Percentiles rank a stretch among this genome's conserved stretches.
phyloP scores from a whole-genome alignment of 2,113 vertebrate species.

The Alces alces region DNA sequence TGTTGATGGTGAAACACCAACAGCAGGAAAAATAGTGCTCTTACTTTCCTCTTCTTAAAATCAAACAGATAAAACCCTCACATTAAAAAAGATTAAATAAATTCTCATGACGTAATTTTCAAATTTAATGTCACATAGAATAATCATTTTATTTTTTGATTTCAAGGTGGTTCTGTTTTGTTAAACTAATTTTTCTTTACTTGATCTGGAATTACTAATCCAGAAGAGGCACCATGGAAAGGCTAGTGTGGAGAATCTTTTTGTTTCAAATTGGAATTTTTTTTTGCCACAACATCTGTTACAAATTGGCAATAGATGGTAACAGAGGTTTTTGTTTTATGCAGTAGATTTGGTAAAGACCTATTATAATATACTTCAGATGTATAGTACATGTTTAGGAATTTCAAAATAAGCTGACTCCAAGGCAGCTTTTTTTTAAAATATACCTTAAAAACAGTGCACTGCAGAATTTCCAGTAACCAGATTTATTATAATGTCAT shows the following conservation, averaged over 20 bases:
- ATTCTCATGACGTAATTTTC: not conserved
- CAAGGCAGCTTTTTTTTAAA: conserved; percentile 22
- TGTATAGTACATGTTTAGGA: not conserved
- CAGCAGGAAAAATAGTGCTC: not conserved
- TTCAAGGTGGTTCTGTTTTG: not conserved
- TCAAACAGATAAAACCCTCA: not conserved
- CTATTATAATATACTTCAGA: not conserved
- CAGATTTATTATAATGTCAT: conserved; percentile 44
- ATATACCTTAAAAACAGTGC: not conserved
- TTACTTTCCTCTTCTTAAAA: not conserved
- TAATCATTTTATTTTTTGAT: not conserved
- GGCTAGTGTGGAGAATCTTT: not conserved
- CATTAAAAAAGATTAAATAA: not conserved
- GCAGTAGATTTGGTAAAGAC: not conserved
- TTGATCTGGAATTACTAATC: not conserved
- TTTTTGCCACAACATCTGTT: conserved; percentile 61
- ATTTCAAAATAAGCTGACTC: conserved; percentile 48
- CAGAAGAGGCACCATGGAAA: not conserved
- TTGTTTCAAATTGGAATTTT: conserved; percentile 51
- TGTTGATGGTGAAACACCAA: not conserved
- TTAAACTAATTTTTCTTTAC: not conserved
- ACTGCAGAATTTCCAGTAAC: conserved; percentile 29
- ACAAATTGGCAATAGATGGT: conserved; percentile 24
- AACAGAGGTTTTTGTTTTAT: conserved; percentile 1
- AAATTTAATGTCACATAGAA: not conserved